These are phyloP conservation scores for Rhagologus leucostigma DNA, from an alignment of 2,113 vertebrate genomes.

Conservation along the genomic window DNA sequence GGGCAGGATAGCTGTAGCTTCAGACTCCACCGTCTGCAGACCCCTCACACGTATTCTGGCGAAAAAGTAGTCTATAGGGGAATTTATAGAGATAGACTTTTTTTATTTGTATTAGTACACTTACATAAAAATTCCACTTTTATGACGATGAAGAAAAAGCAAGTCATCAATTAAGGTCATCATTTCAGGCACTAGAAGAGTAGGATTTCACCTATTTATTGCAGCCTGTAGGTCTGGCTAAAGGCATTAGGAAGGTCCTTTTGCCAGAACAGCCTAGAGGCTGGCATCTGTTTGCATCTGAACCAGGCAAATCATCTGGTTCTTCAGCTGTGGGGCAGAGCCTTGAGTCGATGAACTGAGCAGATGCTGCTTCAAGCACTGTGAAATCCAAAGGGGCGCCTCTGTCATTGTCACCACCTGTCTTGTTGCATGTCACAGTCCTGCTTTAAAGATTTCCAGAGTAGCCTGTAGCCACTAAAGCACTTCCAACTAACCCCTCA, in stretches of 20 bases:
- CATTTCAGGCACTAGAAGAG: background rate
- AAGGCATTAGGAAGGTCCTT: conserved; percentile 12
- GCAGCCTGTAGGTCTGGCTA: background rate
- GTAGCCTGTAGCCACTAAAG: conserved; percentile 64
- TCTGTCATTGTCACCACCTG: conserved; percentile 47
- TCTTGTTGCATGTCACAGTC: conserved; percentile 59
- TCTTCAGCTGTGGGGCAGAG: conserved; percentile 47
- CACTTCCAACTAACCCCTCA: conserved; percentile 70
- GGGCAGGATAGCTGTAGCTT: conserved; percentile 10
- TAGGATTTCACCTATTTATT: background rate
- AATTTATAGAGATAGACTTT: background rate
- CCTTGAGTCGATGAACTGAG: conserved; percentile 44
- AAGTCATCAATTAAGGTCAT: background rate
- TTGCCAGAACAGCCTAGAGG: background rate
- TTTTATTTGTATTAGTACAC: conserved; percentile 7
- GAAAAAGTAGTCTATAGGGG: background rate
- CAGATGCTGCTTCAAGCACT: conserved; percentile 56
- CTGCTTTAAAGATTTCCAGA: conserved; percentile 48
- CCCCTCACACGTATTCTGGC: background rate
- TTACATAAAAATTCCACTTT: background rate
- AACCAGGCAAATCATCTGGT: background rate
- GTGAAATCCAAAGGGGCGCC: conserved; percentile 35
- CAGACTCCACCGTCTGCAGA: background rate
- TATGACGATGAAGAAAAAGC: background rate
- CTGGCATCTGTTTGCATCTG: conserved; percentile 1